Evolutionary conservation across 1,140 invertebrate genomes (phyloP).

Genomic region (Grapholita molesta): DNA sequence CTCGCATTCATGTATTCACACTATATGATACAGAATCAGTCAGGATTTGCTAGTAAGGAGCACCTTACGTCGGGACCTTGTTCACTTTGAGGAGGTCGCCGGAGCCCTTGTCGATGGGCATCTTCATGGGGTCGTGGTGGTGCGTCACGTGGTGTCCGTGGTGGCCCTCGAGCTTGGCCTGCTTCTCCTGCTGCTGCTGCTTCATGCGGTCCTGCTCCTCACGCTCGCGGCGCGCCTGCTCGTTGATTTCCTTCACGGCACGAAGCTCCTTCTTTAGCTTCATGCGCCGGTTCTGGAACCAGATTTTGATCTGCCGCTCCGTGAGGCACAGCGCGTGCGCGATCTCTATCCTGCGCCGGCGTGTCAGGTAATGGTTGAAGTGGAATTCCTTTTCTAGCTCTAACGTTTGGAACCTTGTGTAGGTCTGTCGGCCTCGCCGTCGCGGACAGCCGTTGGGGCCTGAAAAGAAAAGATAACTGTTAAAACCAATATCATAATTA

Average conservation of each 20-base stretch:
- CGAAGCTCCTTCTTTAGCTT: conserved; percentile 97
- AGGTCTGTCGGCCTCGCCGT: conserved; percentile 95
- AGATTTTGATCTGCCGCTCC: conserved; percentile 98
- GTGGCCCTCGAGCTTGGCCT: conserved; percentile 84
- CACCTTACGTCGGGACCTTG: conserved; percentile 82
- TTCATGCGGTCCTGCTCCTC: conserved; percentile 95
- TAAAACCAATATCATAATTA: conserved; percentile 30
- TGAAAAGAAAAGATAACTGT: conserved; percentile 76
- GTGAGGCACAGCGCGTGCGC: conserved; percentile 97
- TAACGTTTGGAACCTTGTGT: conserved; percentile 96
- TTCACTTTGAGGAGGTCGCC: conserved; percentile 83
- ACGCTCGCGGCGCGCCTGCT: conserved; percentile 92
- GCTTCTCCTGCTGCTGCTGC: conserved; percentile 92
- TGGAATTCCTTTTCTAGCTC: conserved; percentile 99
- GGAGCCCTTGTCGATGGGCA: conserved; percentile 81
- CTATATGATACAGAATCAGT: conserved; percentile 77
- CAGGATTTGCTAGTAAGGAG: conserved; percentile 57
- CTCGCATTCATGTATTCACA: conserved; percentile 69
- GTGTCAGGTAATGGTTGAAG: conserved; percentile 98
- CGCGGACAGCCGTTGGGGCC: conserved; percentile 97
- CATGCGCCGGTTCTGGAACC: conserved; percentile 98
- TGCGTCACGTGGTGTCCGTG: conserved; percentile 78
- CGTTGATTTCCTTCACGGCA: conserved; percentile 96
- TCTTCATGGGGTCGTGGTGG: conserved; percentile 79
- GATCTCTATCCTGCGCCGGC: conserved; percentile 97